Evolutionary conservation across 1,140 invertebrate species (phyloP), one percentile per base, ranked within the genome.

Genomic region (Drosophila seguyi): DNA sequence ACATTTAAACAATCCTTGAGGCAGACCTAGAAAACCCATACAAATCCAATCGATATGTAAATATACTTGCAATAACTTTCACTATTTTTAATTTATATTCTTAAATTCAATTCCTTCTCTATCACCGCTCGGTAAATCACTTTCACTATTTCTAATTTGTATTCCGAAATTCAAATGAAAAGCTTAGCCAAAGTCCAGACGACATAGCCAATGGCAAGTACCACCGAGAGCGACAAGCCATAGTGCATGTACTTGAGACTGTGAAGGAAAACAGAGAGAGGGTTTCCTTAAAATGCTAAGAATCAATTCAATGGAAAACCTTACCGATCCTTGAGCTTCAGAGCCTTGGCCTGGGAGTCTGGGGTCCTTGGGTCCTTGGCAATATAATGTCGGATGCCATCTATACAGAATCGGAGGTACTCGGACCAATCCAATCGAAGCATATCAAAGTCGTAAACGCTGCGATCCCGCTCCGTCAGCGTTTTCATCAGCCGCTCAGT

Each of bases 371-470:
- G 94, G 50, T 97, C 96, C 63, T 96, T 96, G 2, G 96, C 91
- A 16, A 97, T 68, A 77, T 95, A 96, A 2, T 94, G 92, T 29
- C 96, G 93, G 18, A 96, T 90, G 29, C 96, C 96, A 77, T 93
- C 87, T 4, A 96, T 93, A 65, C 95, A 94, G 25, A 91, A 85
- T 6, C 93, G 79, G 8, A 95, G 93, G 77, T 95, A 95, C 5
- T 93, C 82, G 0, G 93, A 76, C 96, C 96, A 97, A 55, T 95
- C 93, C 47, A 97, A 91, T 2, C 94, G 91, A 0, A 90, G 90
- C 66, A 97, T 94, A 77, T 95, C 95, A 81, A 96, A 96, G 11
- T 94, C 93, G 83, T 96, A 97, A 1, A 95, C 80, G 2, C 93
- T 84, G 58, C 93, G 93, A 86, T 98, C 97, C 31, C 93, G 86